phyloP scores from a whole-genome alignment of 2,113 vertebrate genomes.

The Calypte anna region DNA sequence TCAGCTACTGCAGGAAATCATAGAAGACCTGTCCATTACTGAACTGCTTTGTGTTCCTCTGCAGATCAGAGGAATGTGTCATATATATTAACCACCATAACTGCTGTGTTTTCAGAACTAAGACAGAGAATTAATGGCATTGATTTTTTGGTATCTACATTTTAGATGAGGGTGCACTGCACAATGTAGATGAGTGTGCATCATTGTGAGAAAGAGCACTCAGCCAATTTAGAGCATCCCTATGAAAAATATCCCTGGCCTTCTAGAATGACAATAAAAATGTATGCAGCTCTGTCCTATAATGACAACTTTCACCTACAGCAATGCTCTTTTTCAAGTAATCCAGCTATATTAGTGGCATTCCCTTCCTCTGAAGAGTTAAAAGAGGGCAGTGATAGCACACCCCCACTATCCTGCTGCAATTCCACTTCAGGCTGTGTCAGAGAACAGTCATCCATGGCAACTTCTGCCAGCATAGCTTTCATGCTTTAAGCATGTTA shows the following conservation, averaged over 20 bases:
- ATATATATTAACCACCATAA: not conserved
- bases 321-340: not conserved
- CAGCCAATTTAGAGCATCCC: not conserved
- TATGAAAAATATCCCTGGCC: not conserved
- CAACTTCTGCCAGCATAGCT: not conserved
- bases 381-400: not conserved
- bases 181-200: not conserved
- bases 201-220: not conserved
- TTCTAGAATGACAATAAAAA: not conserved
- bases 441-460: not conserved
- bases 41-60: not conserved
- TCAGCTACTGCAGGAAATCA: not conserved
- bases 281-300: not conserved
- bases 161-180: not conserved
- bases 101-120: not conserved
- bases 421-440: not conserved
- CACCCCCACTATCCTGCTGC: not conserved
- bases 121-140: slow-evolving; percentile 6
- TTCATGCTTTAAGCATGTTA: not conserved
- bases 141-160: slow-evolving; percentile 42
- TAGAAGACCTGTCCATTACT: not conserved
- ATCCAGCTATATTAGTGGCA: not conserved
- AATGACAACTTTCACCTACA: not conserved
- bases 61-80: not conserved
- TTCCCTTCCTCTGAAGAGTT: not conserved